phyloP scores from a whole-genome alignment of 2,888 invertebrate species.

The Eretmocerus hayati region DNA sequence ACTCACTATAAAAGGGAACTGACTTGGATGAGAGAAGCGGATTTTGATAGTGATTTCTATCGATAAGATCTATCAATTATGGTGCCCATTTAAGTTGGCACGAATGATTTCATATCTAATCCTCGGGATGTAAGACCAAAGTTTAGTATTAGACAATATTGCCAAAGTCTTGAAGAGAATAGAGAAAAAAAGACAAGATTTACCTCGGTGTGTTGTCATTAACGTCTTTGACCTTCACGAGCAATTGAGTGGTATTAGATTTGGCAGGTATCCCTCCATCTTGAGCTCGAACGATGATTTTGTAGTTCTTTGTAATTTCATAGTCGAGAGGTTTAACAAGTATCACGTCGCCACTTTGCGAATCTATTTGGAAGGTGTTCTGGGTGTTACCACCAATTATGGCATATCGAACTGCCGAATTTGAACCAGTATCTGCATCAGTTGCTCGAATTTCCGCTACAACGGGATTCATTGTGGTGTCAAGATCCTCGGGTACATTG shows the following conservation, averaged over 20 bases:
- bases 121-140: too few species aligned
- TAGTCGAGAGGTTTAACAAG: slow-evolving; percentile 84
- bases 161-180: too few species aligned
- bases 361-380: slow-evolving; percentile 90
- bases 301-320: slow-evolving; percentile 76
- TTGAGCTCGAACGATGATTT: slow-evolving; percentile 87
- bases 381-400: slow-evolving; percentile 94
- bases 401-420: slow-evolving; percentile 88
- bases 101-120: too few species aligned
- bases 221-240: slow-evolving; percentile 86
- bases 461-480: slow-evolving; percentile 75
- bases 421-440: slow-evolving; percentile 87
- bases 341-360: slow-evolving; percentile 82
- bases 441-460: slow-evolving; percentile 79
- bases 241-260: slow-evolving; percentile 90
- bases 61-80: too few species aligned
- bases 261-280: slow-evolving; percentile 91
- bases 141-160: too few species aligned
- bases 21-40: too few species aligned
- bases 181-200: not conserved
- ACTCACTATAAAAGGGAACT: too few species aligned
- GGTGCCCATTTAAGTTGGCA: too few species aligned
- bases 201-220: slow-evolving; percentile 81
- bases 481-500: slow-evolving; percentile 81
- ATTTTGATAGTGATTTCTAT: too few species aligned